Percentiles rank a stretch among this genome's conserved stretches.
These are phyloP conservation scores for Agonum fuliginosum DNA, from an alignment of 2,888 invertebrate genomes.

Conservation along the genomic window DNA sequence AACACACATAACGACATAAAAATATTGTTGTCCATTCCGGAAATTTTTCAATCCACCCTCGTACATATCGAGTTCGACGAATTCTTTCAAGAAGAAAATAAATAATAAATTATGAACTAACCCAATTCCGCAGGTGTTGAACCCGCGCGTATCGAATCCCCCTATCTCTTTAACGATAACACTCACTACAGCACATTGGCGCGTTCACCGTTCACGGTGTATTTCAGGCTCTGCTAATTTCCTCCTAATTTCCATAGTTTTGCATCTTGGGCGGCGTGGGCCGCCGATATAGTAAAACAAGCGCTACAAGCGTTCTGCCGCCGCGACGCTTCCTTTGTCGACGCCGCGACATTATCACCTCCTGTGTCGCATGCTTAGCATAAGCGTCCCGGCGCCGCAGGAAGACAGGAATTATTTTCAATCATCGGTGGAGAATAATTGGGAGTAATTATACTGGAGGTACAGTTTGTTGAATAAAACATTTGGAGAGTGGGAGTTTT, in stretches of 20 bases:
- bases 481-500: background rate
- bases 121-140: background rate
- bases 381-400: background rate
- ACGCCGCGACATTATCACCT: constrained; percentile 17
- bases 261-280: constrained; percentile 54
- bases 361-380: constrained; percentile 37
- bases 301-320: constrained; percentile 34
- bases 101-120: background rate
- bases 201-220: constrained; percentile 36
- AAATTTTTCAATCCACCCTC: too few species aligned
- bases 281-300: constrained; percentile 38
- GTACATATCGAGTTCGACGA: too few species aligned
- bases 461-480: constrained; percentile 8
- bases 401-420: constrained; percentile 1
- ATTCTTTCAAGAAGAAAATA: too few species aligned
- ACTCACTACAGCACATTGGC: constrained; percentile 1
- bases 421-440: background rate
- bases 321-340: constrained; percentile 20
- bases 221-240: constrained; percentile 57
- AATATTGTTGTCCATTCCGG: too few species aligned
- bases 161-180: background rate
- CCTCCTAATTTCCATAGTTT: constrained; percentile 58
- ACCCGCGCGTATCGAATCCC: background rate
- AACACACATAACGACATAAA: too few species aligned
- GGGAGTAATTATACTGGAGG: background rate